Percentiles rank a stretch among this genome's conserved stretches.
These are phyloP conservation scores for Arrhamphus sclerolepis DNA, from an alignment of 2,797 vertebrate genomes.

Conservation along the genomic window DNA sequence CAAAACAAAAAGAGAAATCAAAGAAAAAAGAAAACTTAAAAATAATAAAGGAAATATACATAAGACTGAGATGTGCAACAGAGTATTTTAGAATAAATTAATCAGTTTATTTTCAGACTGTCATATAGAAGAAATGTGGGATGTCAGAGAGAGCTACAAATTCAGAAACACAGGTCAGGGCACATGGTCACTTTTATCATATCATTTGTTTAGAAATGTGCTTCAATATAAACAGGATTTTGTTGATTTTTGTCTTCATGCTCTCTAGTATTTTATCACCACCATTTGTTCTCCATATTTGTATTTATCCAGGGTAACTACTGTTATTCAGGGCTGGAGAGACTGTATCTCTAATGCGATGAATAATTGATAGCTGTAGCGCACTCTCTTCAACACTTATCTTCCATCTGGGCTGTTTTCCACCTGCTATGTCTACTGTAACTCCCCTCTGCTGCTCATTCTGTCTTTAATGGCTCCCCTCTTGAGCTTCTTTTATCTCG, in stretches of 20 bases:
- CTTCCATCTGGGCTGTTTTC: constrained; percentile 37
- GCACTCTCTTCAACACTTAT: constrained; percentile 30
- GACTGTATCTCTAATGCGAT: constrained; percentile 30
- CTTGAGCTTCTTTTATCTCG: constrained; percentile 17
- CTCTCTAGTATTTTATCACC: constrained; percentile 1
- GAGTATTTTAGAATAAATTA: too few relatives aligned
- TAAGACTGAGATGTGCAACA: too few relatives aligned
- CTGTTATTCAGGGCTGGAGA: constrained; percentile 21
- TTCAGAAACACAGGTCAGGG: too few relatives aligned
- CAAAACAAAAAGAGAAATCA: too few relatives aligned
- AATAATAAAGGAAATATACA: too few relatives aligned
- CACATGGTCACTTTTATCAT: too few relatives aligned
- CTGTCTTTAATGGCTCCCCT: constrained; percentile 8
- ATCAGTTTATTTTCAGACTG: too few relatives aligned
- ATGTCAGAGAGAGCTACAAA: too few relatives aligned
- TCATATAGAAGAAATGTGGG: too few relatives aligned
- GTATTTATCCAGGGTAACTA: constrained; percentile 26
- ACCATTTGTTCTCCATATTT: constrained; percentile 11
- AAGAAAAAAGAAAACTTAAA: too few relatives aligned
- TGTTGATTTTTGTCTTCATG: neutral
- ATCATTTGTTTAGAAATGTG: too few relatives aligned
- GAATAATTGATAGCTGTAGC: constrained; percentile 48
- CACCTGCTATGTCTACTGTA: constrained; percentile 22
- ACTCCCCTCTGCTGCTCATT: constrained; percentile 5
- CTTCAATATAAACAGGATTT: too few relatives aligned